Conservation (phyloP, 2,113 vertebrate genomes). For the Centropus bengalensis region DNA sequence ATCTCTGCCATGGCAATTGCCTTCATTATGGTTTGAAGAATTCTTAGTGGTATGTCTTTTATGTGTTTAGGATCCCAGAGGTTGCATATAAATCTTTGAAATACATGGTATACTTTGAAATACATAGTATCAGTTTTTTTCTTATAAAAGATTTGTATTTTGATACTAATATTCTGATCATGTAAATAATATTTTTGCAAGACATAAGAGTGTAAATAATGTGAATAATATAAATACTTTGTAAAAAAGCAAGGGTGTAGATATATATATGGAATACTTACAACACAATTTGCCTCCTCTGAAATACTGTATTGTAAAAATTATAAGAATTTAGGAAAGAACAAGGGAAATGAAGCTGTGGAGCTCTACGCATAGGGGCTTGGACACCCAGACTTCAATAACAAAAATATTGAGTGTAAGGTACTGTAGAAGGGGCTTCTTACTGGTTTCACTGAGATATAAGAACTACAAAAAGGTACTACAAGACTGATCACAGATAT, state of each 20-base stretch:
- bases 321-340: neutral
- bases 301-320: neutral
- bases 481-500: neutral
- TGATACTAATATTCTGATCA: neutral
- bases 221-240: neutral
- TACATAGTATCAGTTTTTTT: neutral
- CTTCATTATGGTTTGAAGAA: neutral
- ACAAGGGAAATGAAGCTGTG: neutral
- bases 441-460: neutral
- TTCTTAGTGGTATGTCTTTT: neutral
- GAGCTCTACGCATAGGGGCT: neutral
- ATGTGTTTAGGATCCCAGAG: neutral
- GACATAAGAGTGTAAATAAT: neutral
- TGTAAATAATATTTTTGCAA: neutral
- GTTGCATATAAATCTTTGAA: neutral
- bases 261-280: neutral
- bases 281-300: neutral
- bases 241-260: neutral
- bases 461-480: neutral
- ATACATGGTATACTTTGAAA: neutral
- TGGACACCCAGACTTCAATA: neutral
- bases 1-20: neutral
- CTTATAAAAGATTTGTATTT: neutral
- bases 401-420: neutral
- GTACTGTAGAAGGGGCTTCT: neutral